A percentile compares a stretch with the other conserved stretches of the same genome.
These are phyloP conservation scores for Anorthoa munda DNA, from an alignment of 2,888 invertebrate species.

Conservation along the genomic window DNA sequence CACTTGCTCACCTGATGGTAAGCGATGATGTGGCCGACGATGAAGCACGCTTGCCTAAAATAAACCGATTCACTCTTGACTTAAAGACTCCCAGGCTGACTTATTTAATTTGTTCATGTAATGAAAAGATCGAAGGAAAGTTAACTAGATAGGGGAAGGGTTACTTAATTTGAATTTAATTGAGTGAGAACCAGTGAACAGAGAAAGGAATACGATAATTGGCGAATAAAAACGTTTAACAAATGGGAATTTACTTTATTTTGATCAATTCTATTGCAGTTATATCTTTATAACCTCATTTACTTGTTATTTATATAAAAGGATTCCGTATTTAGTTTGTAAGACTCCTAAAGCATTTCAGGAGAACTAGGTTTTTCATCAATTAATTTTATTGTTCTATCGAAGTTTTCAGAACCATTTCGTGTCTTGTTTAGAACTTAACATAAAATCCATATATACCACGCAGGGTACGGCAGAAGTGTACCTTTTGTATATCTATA, in stretches of 20 bases:
- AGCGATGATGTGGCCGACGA: no score
- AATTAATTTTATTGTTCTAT: background rate
- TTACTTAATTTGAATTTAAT: conserved; percentile 38
- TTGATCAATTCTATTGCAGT: background rate
- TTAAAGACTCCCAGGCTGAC: no score
- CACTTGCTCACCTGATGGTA: no score
- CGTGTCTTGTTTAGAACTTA: background rate
- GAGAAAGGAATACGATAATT: conserved; percentile 24
- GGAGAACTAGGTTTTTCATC: background rate
- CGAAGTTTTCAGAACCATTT: background rate
- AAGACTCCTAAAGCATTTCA: background rate
- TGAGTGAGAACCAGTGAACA: conserved; percentile 19
- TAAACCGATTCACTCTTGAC: no score
- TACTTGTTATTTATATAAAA: background rate
- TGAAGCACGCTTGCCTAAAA: no score
- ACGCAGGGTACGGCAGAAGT: background rate
- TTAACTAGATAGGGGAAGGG: conserved; percentile 26
- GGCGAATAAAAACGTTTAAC: conserved; percentile 19
- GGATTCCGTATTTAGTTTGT: background rate
- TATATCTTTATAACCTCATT: no score
- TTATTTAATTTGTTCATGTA: conserved; percentile 20
- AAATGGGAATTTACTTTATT: conserved; percentile 10
- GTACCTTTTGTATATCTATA: background rate
- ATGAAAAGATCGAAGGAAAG: conserved; percentile 26
- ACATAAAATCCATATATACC: no score